Evolutionary conservation across 2,888 invertebrate genomes (phyloP), one percentile per base, ranked within the genome.

Genomic region (Eupithecia exiguata): DNA sequence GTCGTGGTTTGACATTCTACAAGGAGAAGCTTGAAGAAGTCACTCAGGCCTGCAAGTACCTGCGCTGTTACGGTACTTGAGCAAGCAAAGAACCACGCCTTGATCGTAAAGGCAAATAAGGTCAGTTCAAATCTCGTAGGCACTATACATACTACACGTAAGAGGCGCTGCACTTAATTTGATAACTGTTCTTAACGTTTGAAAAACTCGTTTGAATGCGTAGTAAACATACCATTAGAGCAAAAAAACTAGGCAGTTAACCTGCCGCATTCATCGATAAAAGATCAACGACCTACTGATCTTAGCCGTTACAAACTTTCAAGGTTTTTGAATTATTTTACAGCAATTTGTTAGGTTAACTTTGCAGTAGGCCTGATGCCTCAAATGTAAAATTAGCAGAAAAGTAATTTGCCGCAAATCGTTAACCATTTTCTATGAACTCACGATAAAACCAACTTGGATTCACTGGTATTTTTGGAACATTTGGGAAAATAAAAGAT

Each of bases 201-300:
- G 18, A 62, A 18, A 62, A 18, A 62, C 30, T 62, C 35, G 62
- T 62, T 62, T 62, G 18, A 35, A 18, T 35, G 18, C 62, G 30
- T 62, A 35, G 35, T 62, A 35, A 35, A 35, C 61, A 16, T 62
- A 25, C 62, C 18, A 62, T 18, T 35, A 30, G 35, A 62, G 35
- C 35, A 58, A 62, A 62, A 43, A 35, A 25, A 61, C 35, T 62
- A 62, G 35, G 35, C 18, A 62, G 16, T 35, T 35, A n/a, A 38
- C 30, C 35, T 35, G 38, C 58, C 25, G 12, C 58, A 25, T 65
- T 65, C 16, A 21, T 21, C 25, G 40, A 66, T 66, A 38, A 66
- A 43, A 40, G 66, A 66, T 36, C 66, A 66, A 21, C 25, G 66
- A 66, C 66, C 66, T 43, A 66, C 40, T 66, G 14, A 66, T 14